phyloP scores from a whole-genome alignment of 2,113 vertebrate genomes.

The Eulemur rufifrons region DNA sequence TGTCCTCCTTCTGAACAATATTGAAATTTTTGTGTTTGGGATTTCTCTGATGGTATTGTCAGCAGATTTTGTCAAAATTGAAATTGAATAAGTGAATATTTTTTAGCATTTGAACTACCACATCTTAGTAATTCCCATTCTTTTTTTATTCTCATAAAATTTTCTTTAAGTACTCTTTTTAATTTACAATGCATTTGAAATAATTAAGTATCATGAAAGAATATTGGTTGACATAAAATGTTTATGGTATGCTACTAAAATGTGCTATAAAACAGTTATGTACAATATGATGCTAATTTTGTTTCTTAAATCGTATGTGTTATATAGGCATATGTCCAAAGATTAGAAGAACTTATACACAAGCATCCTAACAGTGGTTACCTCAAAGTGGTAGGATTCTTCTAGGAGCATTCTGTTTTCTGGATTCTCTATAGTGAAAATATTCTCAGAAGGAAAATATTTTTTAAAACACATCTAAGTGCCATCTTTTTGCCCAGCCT shows the following conservation, averaged over 20 bases:
- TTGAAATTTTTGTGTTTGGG: conserved; percentile 24
- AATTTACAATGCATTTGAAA: neutral
- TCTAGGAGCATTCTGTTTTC: neutral
- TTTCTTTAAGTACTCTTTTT: neutral
- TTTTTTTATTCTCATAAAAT: neutral
- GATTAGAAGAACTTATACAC: neutral
- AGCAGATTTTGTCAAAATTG: neutral
- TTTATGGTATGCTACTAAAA: neutral
- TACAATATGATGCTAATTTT: neutral
- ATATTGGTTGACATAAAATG: neutral
- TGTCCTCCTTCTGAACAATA: neutral
- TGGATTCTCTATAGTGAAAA: neutral
- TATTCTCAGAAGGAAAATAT: conserved; percentile 19
- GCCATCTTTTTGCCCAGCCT: neutral
- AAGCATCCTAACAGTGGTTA: neutral
- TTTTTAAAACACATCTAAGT: neutral
- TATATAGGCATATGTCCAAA: neutral
- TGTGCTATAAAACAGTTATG: neutral
- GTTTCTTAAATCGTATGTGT: neutral
- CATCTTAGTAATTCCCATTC: neutral
- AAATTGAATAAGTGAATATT: neutral
- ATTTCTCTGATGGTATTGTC: neutral
- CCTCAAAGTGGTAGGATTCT: neutral
- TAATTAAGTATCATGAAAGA: neutral
- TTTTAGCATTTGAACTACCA: conserved; percentile 8